Evolutionary conservation across 2,888 invertebrate species (phyloP), one percentile per base, ranked within the genome.

Genomic region (Drosophila mimetica): DNA sequence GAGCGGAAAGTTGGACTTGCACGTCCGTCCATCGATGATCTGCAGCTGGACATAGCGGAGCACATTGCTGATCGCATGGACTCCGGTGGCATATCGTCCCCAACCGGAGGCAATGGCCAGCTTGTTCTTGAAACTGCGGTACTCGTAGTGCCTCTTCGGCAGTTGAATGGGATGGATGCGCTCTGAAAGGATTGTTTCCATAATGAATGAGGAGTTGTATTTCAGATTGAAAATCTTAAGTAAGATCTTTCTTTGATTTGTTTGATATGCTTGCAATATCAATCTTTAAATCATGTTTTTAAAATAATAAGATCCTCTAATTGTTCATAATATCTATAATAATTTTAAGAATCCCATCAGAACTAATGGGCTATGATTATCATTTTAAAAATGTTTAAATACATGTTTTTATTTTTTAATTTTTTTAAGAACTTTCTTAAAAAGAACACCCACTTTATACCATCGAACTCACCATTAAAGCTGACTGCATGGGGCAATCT

Each of bases 41-140:
- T 90, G 90, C 1, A 92, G 81, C 18, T 90, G 82, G 1, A 92
- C 92, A 50, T 88, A 91, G 34, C 92, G 90, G 48, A 93, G 78
- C 22, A 92, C 91, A 44, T 90, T 90, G 74, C 91, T 91, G 32
- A 91, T 90, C 22, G 91, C 91, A 72, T 91, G 90, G 0, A 91
- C 90, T 2, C 90, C 90, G 1, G 90, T 88, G 5, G 91, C 89
- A 76, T 89, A 90, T 41, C 90, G 91, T 7, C 93, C 93, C 93
- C 93, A 93, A 11, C 93, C 93, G 20, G 92, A 92, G 48, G 92
- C 92, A 6, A 91, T 87, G 20, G 90, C 92, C 22, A 88, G 71
- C 52, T 90, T 89, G 52, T 90, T 90, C 44, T 89, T 89, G 51
- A 92, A 92, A 47, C 73, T 87, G 18, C 87, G 89, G 25, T 87